These are phyloP conservation scores for Drosophila setosimentum DNA, from an alignment of 2,888 invertebrate species.

Conservation along the genomic window DNA sequence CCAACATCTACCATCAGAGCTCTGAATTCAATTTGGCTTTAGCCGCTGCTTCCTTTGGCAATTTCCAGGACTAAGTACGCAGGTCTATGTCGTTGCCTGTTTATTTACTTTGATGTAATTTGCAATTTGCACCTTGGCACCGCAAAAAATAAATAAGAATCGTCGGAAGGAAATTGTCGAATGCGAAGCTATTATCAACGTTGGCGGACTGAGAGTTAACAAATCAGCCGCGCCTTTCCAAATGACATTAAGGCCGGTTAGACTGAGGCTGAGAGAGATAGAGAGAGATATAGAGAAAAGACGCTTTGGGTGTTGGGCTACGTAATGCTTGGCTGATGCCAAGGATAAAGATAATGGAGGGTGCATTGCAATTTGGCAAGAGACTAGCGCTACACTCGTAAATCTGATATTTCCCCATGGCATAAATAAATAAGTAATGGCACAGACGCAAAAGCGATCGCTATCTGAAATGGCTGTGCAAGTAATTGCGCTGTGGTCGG, in stretches of 20 bases:
- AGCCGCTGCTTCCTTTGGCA: slow-evolving; percentile 58
- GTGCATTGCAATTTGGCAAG: slow-evolving; percentile 64
- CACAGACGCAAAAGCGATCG: slow-evolving; percentile 33
- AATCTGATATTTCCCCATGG: slow-evolving; percentile 59
- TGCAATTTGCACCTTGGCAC: slow-evolving; percentile 79
- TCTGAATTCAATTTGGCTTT: slow-evolving; percentile 81
- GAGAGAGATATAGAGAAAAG: not conserved
- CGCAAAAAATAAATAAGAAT: slow-evolving; percentile 10
- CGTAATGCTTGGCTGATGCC: slow-evolving; percentile 59
- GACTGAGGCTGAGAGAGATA: not conserved
- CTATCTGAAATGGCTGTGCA: slow-evolving; percentile 49
- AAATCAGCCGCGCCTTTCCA: slow-evolving; percentile 68
- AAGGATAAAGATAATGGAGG: slow-evolving; percentile 40
- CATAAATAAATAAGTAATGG: slow-evolving; percentile 65
- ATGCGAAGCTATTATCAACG: slow-evolving; percentile 65
- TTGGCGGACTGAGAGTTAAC: slow-evolving; percentile 59
- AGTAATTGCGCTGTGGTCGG: slow-evolving; percentile 44
- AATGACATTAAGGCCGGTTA: slow-evolving; percentile 58
- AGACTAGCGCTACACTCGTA: slow-evolving; percentile 39
- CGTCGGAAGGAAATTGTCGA: slow-evolving; percentile 72
- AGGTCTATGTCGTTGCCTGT: slow-evolving; percentile 64
- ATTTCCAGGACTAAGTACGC: slow-evolving; percentile 48
- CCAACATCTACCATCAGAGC: slow-evolving; percentile 53
- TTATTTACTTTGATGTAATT: slow-evolving; percentile 79
- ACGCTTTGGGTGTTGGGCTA: slow-evolving; percentile 21